Percentiles rank a stretch among this genome's conserved stretches.
These are phyloP conservation scores for Teinopalpus imperialis DNA, from an alignment of 2,888 invertebrate genomes.

Conservation along the genomic window DNA sequence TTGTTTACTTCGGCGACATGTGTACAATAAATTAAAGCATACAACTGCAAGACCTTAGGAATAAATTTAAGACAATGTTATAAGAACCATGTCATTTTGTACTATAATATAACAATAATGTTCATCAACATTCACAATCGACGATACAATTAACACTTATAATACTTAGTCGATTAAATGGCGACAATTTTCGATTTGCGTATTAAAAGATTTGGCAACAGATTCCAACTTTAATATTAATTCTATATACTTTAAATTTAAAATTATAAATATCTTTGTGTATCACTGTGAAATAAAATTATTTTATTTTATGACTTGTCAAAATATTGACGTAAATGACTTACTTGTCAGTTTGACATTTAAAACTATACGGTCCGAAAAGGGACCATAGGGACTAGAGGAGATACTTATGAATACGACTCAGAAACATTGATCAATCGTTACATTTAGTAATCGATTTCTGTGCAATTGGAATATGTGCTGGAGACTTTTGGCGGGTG, in stretches of 20 bases:
- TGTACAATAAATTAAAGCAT: constrained; percentile 22
- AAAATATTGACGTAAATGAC: constrained; percentile 8
- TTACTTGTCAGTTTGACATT: constrained; percentile 2
- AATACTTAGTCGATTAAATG: constrained; percentile 7
- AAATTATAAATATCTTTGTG: no score
- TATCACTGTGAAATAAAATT: constrained; percentile 6
- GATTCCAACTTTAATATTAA: constrained; percentile 4
- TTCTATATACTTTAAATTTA: no score
- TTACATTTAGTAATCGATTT: constrained; percentile 23
- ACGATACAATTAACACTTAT: constrained; percentile 14
- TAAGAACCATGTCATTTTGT: constrained; percentile 19
- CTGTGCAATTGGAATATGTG: constrained; percentile 30
- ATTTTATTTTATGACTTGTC: background rate
- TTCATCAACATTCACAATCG: constrained; percentile 10
- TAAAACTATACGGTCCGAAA: constrained; percentile 1
- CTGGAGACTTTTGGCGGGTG: constrained; percentile 55
- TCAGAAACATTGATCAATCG: constrained; percentile 1
- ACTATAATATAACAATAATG: constrained; percentile 15
- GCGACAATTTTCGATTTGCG: background rate
- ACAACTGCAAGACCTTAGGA: constrained; percentile 1
- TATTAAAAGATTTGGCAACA: constrained; percentile 11
- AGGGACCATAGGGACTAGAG: constrained; percentile 16
- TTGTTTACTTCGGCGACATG: constrained; percentile 16
- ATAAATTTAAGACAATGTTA: background rate
- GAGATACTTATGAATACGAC: constrained; percentile 1